Evolutionary conservation across 2,797 vertebrate genomes (phyloP).

Genomic region (Melanotaenia pygmaea): DNA sequence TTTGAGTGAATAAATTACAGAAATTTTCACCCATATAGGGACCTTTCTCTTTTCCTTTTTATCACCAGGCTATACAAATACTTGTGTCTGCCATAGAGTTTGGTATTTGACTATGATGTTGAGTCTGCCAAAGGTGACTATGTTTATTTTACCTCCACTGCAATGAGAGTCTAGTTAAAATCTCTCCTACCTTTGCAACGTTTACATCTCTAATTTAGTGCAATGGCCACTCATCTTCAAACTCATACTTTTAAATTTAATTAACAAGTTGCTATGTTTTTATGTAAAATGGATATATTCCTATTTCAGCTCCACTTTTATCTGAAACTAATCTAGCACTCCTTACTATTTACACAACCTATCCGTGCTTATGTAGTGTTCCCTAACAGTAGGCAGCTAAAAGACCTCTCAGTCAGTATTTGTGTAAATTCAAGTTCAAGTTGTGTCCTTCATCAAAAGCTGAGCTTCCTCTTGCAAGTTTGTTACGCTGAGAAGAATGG

Average conservation of each 20-base stretch:
- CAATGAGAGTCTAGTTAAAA: neutral
- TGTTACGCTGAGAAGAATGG: constrained; percentile 55
- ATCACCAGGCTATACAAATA: neutral
- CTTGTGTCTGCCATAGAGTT: neutral
- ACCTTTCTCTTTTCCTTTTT: neutral
- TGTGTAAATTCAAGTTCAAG: constrained; percentile 50
- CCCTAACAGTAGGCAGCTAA: constrained; percentile 7
- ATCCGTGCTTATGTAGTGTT: neutral
- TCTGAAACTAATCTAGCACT: neutral
- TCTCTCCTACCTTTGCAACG: neutral
- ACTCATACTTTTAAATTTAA: neutral
- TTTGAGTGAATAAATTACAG: neutral
- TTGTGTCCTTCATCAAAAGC: constrained; percentile 42
- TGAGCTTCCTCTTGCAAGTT: constrained; percentile 43
- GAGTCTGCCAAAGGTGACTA: neutral
- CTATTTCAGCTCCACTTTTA: neutral
- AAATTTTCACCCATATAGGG: neutral
- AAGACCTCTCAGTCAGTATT: constrained; percentile 22
- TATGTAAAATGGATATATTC: neutral
- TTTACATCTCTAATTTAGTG: neutral
- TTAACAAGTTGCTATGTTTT: neutral
- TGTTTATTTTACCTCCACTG: neutral
- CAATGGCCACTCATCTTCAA: neutral
- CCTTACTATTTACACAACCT: neutral
- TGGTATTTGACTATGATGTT: neutral